Evolutionary conservation across 1,140 invertebrate species (phyloP), one percentile per base, ranked within the genome.

Genomic region (Theocolax elegans): DNA sequence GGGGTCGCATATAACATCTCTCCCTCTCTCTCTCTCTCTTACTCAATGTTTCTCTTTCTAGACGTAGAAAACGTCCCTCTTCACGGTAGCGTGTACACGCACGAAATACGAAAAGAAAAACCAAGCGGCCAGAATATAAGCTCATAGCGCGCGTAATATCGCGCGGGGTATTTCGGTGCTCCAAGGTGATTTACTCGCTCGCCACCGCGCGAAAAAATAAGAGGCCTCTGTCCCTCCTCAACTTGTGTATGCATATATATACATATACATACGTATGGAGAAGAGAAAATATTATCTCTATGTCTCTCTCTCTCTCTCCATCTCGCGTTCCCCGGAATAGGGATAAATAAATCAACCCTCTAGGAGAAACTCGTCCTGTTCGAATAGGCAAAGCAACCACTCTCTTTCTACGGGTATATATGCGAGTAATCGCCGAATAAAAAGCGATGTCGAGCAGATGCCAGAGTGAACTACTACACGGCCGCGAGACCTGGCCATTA

Each of bases 361-460:
- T 35, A 21, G 51, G 51, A 53, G 51, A 53, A 53, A 53, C 31
- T 42, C 56, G 48, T 38, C 35, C 31, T 35, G 4, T 35, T 12
- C 59, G 38, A 15, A 44, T 54, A 58, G 21, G 21, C 12, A 62
- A 48, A 31, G 19, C 42, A 19, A n/a, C n/a, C n/a, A n/a, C n/a
- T n/a, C n/a, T n/a, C n/a, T n/a, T n/a, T n/a, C n/a, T n/a, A n/a
- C n/a, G n/a, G n/a, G n/a, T n/a, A n/a, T n/a, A n/a, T n/a, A n/a
- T 51, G 72, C 67, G 73, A 72, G 74, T 77, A 81, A 82, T 79
- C 78, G 79, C 70, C 75, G 76, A 81, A 82, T 82, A 83, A 83
- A 81, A 53, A 48, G 80, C 74, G 62, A 77, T 74, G 73, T 74
- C 76, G 78, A 80, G 80, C 81, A 82, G 80, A 82, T 83, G 80